Evolutionary conservation across 2,797 vertebrate genomes (phyloP).

Genomic region (Arrhamphus sclerolepis): DNA sequence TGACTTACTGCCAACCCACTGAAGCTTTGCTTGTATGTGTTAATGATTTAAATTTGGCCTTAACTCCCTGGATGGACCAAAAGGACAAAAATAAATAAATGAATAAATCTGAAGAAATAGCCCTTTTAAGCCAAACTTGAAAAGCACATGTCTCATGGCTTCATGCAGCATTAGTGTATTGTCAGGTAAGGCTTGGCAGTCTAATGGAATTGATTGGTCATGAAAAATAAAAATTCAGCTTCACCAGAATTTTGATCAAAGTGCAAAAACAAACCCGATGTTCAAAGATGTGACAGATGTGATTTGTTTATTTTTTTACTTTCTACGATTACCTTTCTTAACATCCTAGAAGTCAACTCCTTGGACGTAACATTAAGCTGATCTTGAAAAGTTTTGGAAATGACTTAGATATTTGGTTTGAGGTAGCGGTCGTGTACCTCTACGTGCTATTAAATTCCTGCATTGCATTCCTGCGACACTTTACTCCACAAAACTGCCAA

Average conservation of each 20-base stretch:
- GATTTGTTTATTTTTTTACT: not conserved
- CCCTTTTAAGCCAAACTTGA: constrained; percentile 63
- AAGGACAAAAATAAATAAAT: constrained; percentile 12
- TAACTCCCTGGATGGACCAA: too few species aligned
- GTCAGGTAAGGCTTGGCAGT: constrained; percentile 84
- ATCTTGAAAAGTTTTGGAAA: constrained; percentile 9
- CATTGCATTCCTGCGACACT: constrained; percentile 25
- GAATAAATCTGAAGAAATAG: constrained; percentile 51
- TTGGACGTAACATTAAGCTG: constrained; percentile 6
- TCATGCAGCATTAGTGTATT: constrained; percentile 81
- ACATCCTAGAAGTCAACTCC: constrained; percentile 5
- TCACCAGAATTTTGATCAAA: constrained; percentile 23
- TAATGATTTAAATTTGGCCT: too few species aligned
- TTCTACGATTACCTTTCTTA: not conserved
- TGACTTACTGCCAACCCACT: too few species aligned
- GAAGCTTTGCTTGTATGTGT: too few species aligned
- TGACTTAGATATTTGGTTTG: not conserved
- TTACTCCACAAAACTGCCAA: constrained; percentile 57
- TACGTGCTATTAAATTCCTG: constrained; percentile 15
- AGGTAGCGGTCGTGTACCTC: not conserved
- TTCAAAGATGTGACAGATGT: constrained; percentile 1
- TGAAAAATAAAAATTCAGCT: constrained; percentile 5
- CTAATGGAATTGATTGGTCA: constrained; percentile 55
- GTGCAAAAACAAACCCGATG: constrained; percentile 7
- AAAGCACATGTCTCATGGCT: constrained; percentile 78